A percentile compares a stretch with the other conserved stretches of the same genome.
Evolutionary conservation across 1,140 invertebrate genomes (phyloP).

Genomic region (Drosophila obscura): DNA sequence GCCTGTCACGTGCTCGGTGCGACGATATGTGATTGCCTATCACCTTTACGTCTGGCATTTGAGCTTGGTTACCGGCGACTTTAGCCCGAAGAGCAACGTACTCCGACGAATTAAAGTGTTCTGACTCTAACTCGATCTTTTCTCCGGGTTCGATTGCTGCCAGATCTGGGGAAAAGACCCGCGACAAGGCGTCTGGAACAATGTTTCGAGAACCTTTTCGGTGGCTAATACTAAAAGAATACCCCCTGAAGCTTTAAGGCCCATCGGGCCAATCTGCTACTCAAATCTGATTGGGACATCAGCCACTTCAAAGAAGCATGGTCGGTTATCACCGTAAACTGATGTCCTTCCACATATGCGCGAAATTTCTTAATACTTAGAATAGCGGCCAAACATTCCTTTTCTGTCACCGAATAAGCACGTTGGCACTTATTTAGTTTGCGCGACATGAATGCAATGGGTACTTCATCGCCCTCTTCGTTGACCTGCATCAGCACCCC

Average conservation of each 20-base stretch:
- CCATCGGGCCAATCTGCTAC: neutral
- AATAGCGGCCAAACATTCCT: too few relatives aligned
- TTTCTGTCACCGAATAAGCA: too few relatives aligned
- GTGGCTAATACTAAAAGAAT: neutral
- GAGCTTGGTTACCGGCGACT: neutral
- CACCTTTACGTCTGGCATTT: slow-evolving; percentile 7
- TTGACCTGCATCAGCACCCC: too few relatives aligned
- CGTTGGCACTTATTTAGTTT: too few relatives aligned
- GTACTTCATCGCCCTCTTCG: too few relatives aligned
- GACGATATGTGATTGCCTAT: neutral
- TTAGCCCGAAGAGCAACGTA: neutral
- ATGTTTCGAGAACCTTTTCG: too few relatives aligned
- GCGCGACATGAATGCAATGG: too few relatives aligned
- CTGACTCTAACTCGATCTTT: too few relatives aligned
- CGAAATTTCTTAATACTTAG: neutral
- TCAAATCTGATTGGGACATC: slow-evolving; percentile 1
- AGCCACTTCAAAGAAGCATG: slow-evolving; percentile 4
- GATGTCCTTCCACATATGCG: neutral
- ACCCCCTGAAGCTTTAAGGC: neutral
- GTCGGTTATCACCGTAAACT: neutral
- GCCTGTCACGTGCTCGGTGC: too few relatives aligned
- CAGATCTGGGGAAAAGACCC: too few relatives aligned
- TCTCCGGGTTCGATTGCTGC: too few relatives aligned
- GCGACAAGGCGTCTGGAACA: too few relatives aligned
- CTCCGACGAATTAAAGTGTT: neutral